Base-by-base conservation (phyloP, 2,797 vertebrate genomes). In the Paedocypris micromegethes region DNA sequence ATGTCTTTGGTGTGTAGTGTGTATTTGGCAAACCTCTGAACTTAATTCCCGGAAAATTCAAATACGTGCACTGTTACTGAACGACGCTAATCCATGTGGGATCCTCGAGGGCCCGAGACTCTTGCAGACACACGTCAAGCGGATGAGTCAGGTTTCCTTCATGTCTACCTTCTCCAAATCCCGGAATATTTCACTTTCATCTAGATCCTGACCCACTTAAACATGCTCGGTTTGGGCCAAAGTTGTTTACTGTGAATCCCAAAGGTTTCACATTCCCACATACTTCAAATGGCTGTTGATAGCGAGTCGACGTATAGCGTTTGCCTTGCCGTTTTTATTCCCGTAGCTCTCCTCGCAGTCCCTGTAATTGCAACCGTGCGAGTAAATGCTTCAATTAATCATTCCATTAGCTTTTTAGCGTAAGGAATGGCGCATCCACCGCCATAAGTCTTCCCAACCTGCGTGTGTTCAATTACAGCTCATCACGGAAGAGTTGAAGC, bases 121-220 rank as follows among this genome's bases (percentile, higher is more conserved):
- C 55, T 63, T 55, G 64, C 53, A 42, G 52, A 62, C 52, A 62
- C 51, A 41, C 38, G 5, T 57, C 58, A 55, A 23, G n/a, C 5
- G 51, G 44, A 69, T 69, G 67, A 69, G 58, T 69, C 67, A 43
- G 51, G n/a, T 61, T 6, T 9, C 52, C n/a, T 37, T 62, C 23
- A 41, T 39, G 44, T 61, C 67, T 42, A 7, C 40, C 67, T 53
- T 56, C 52, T 56, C 6, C 43, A 56, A 56, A 70, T 43, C 67
- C 67, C 0, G 9, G 56, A 45, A 64, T 63, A 57, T 43, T 70
- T 63, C 23, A 1, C 23, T 50, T 70, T 45, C 9, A 53, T 57
- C 59, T 57, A 40, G 37, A 70, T 56, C 59, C 56, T 70, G 60
- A 64, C 68, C 60, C 41, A 63, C 50, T 70, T 63, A 57, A 51